Conservation (phyloP, 2,888 invertebrate species). For the Theretra japonica region DNA sequence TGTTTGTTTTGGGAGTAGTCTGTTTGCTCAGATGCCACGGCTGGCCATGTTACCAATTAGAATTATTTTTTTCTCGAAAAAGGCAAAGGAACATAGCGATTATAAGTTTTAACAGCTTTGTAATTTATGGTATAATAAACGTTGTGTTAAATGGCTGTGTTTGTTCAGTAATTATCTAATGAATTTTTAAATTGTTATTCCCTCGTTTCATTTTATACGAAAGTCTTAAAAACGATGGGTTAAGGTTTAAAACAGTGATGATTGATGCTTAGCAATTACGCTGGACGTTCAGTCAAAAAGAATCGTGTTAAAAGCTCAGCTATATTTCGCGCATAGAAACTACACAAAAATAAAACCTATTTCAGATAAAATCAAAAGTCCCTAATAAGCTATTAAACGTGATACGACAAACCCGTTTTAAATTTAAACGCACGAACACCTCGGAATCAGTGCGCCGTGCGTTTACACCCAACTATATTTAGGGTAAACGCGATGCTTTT, state of each 20-base stretch:
- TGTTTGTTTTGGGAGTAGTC: conserved; percentile 49
- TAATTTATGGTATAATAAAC: conserved; percentile 14
- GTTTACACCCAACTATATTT: conserved; percentile 44
- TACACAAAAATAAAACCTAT: too few relatives aligned
- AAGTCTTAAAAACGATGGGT: too few relatives aligned
- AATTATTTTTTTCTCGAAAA: conserved; percentile 28
- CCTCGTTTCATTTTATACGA: too few relatives aligned
- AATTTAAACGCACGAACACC: conserved; percentile 56
- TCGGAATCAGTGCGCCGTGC: conserved; percentile 28
- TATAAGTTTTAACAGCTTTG: conserved; percentile 15
- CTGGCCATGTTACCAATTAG: conserved; percentile 38
- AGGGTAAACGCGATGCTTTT: conserved; percentile 52
- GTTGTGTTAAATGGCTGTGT: not conserved
- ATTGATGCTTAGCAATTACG: too few relatives aligned
- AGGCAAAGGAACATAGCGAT: conserved; percentile 1
- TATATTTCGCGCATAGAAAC: too few relatives aligned
- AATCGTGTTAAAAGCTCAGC: too few relatives aligned
- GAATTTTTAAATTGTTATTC: not conserved
- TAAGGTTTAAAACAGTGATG: too few relatives aligned
- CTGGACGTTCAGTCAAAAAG: too few relatives aligned
- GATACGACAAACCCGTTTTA: conserved; percentile 53
- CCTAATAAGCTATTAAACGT: conserved; percentile 23
- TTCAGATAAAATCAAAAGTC: not conserved
- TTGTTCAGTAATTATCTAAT: not conserved
- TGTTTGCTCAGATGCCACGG: conserved; percentile 54